Evolutionary conservation across 2,797 vertebrate species (phyloP).

Genomic region (Lepilemur septentrionalis): DNA sequence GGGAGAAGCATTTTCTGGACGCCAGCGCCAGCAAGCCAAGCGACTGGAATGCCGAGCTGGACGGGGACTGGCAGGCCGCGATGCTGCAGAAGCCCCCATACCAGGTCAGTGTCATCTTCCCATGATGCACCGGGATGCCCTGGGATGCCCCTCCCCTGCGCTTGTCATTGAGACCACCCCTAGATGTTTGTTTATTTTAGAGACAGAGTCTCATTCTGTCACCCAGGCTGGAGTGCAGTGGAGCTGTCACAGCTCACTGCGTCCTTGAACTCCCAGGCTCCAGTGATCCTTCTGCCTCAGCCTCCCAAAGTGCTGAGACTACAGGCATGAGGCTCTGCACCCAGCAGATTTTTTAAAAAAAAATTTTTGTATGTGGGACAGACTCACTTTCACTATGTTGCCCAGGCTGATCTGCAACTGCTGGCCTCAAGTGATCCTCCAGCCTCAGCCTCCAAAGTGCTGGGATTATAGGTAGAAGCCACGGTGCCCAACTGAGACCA

Average conservation of each 20-base stretch:
- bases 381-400: too few species aligned
- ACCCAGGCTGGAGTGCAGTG: too few species aligned
- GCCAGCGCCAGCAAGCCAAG: conserved; percentile 87
- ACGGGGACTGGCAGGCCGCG: conserved; percentile 88
- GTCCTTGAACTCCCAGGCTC: too few species aligned
- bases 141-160: neutral
- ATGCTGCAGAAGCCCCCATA: conserved; percentile 90
- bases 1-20: conserved; percentile 89
- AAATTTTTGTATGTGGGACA: too few species aligned
- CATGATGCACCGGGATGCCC: neutral
- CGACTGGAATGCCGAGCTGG: conserved; percentile 88
- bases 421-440: neutral
- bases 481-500: fast-evolving
- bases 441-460: neutral
- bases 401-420: neutral
- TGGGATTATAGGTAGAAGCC: neutral
- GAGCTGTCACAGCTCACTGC: too few species aligned
- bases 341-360: too few species aligned
- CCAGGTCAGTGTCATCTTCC: conserved; percentile 79
- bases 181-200: neutral
- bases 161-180: too few species aligned
- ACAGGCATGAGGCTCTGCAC: too few species aligned
- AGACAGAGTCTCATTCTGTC: neutral
- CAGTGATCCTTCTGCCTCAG: too few species aligned
- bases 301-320: too few species aligned